Conservation (phyloP, 1,140 invertebrate species). For the Conus betulinus region DNA sequence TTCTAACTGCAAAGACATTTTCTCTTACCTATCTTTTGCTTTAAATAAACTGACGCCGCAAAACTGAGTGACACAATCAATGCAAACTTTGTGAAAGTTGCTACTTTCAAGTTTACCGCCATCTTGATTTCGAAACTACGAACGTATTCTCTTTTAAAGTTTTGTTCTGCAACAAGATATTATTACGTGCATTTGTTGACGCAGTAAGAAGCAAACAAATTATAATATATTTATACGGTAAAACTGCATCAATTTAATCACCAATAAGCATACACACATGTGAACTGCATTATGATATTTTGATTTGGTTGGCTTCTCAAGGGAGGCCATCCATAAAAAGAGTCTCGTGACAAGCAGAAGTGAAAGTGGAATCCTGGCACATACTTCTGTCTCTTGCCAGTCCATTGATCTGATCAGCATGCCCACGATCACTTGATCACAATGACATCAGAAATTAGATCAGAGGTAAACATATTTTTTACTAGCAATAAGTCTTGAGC, state of each 20-base stretch:
- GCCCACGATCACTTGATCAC: background rate
- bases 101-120: constrained; percentile 32
- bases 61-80: background rate
- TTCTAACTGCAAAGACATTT: background rate
- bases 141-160: background rate
- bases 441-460: background rate
- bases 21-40: constrained; percentile 31
- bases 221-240: too few relatives aligned
- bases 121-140: background rate
- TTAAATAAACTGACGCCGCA: background rate
- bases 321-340: background rate
- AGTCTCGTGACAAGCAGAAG: constrained; percentile 20
- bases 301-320: background rate
- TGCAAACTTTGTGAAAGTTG: background rate
- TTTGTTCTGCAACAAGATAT: too few relatives aligned
- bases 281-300: background rate
- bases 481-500: too few relatives aligned
- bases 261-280: background rate
- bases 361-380: background rate
- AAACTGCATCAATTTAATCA: background rate
- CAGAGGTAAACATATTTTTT: background rate
- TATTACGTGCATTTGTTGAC: too few relatives aligned
- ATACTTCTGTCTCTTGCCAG: too few relatives aligned
- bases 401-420: background rate
- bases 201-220: too few relatives aligned